Percentiles rank a stretch among this genome's conserved stretches.
Conservation (phyloP, 2,888 invertebrate species). For the Diadegma fenestrale region DNA sequence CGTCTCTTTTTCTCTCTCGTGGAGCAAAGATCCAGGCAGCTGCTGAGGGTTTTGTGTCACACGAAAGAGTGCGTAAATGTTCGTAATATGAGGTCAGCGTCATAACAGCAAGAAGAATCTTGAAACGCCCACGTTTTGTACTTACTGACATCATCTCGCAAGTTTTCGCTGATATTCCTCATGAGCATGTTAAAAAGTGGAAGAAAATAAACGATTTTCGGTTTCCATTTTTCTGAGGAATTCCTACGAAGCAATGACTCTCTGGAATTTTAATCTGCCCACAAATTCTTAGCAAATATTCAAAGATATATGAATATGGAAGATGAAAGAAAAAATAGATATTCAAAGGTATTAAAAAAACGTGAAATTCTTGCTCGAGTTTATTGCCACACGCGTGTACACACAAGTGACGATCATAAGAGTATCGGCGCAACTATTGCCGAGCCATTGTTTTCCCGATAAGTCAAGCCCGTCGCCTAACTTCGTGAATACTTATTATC, state of each 20-base stretch:
- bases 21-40: slow-evolving; percentile 25
- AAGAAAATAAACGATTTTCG: background rate
- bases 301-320: background rate
- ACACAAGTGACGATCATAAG: slow-evolving; percentile 67
- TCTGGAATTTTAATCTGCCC: background rate
- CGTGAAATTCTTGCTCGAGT: slow-evolving; percentile 30
- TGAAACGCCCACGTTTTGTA: slow-evolving; percentile 58
- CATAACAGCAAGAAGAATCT: slow-evolving; percentile 48
- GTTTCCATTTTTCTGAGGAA: background rate
- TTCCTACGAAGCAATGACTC: background rate
- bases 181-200: background rate
- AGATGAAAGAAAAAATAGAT: background rate
- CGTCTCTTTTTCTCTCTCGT: slow-evolving; percentile 8
- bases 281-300: background rate
- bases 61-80: slow-evolving; percentile 43
- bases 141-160: slow-evolving; percentile 55
- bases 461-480: slow-evolving; percentile 69
- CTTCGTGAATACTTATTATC: slow-evolving; percentile 73
- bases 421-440: slow-evolving; percentile 66
- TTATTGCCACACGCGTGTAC: slow-evolving; percentile 41
- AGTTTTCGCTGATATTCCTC: slow-evolving; percentile 22
- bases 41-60: slow-evolving; percentile 30
- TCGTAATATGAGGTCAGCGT: slow-evolving; percentile 64
- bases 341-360: background rate
- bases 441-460: slow-evolving; percentile 75